Evolutionary conservation across 2,797 vertebrate genomes (phyloP).

Genomic region (Eupleurogrammus muticus): DNA sequence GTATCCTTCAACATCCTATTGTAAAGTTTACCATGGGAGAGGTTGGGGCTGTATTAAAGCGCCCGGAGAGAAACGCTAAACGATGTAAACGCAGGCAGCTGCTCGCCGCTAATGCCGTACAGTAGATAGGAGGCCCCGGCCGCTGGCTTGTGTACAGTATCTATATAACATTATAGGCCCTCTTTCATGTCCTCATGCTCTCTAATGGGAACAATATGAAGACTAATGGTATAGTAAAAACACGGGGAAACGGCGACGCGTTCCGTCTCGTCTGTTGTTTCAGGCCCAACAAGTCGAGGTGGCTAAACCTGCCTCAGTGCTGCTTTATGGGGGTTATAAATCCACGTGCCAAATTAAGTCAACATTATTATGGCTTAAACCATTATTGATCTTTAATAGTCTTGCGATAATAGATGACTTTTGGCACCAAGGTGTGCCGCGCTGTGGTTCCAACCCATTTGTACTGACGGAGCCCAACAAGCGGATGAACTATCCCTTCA

Average conservation of each 20-base stretch:
- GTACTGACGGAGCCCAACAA: background rate
- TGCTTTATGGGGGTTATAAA: slow-evolving; percentile 23
- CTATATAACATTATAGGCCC: slow-evolving; percentile 90
- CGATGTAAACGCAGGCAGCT: slow-evolving; percentile 92
- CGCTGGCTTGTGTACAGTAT: slow-evolving; percentile 75
- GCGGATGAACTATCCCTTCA: background rate
- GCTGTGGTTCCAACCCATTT: too few species aligned
- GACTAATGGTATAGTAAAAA: slow-evolving; percentile 88
- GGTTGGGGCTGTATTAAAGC: slow-evolving; percentile 88
- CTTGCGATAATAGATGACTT: background rate
- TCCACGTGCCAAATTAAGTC: background rate
- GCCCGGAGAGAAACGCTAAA: slow-evolving; percentile 88
- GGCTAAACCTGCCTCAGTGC: slow-evolving; percentile 1
- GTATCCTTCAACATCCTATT: slow-evolving; percentile 86
- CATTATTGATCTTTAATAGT: background rate
- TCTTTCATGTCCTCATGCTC: slow-evolving; percentile 91
- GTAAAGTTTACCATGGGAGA: slow-evolving; percentile 90
- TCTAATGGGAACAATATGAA: slow-evolving; percentile 97
- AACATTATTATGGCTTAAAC: background rate
- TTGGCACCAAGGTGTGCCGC: background rate
- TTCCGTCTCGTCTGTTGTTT: slow-evolving; percentile 30
- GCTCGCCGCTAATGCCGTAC: slow-evolving; percentile 88
- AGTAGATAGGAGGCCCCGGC: slow-evolving; percentile 77
- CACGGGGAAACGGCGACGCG: slow-evolving; percentile 79
- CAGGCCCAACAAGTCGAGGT: slow-evolving; percentile 15